Evolutionary conservation across 1,140 invertebrate species (phyloP), one percentile per base, ranked within the genome.

Genomic region (Anoplolepis gracilipes): DNA sequence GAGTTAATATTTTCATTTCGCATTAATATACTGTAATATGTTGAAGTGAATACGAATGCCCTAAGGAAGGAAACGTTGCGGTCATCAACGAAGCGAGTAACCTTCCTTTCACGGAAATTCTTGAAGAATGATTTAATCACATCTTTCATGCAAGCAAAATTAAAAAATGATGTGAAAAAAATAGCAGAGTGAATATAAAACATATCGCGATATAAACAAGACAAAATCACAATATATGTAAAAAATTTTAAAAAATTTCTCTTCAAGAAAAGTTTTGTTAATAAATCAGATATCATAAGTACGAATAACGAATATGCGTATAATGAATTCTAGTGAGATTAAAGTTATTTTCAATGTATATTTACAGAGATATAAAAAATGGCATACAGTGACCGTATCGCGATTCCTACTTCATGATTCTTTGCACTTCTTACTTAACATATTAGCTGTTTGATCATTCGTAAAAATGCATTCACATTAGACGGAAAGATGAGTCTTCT

Each of bases 381-480:
- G 36, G 22, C 36, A 11, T 6, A 25, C n/a, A n/a, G n/a, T 22
- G 25, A 67, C 88, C 79, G 77, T 72, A 92, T 90, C 88, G 78
- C 84, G 89, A 92, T 90, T 85, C 77, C 46, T 65, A 70, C 72
- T 64, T 82, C 75, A 86, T 64, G 87, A 91, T 91, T 86, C 89
- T 91, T 89, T 91, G 89, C 85, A 85, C 86, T 90, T 86, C 77
- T 72, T 53, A 67, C 61, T 67, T 46, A 39, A 73, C 39, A 28
- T 25, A n/a, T n/a, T n/a, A 77, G 30, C 25, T 49, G 46, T 84
- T 64, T 75, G 89, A 92, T 93, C 92, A 88, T 92, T 90, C 90
- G 91, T 92, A 91, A 88, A 91, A 94, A 92, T 92, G 92, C 88
- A 92, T 92, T 93, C 90, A 92, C 92, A 88, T 86, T 85, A 75